Conservation (phyloP, 2,888 invertebrate species). For the Rhimphoctona megacephalus region DNA sequence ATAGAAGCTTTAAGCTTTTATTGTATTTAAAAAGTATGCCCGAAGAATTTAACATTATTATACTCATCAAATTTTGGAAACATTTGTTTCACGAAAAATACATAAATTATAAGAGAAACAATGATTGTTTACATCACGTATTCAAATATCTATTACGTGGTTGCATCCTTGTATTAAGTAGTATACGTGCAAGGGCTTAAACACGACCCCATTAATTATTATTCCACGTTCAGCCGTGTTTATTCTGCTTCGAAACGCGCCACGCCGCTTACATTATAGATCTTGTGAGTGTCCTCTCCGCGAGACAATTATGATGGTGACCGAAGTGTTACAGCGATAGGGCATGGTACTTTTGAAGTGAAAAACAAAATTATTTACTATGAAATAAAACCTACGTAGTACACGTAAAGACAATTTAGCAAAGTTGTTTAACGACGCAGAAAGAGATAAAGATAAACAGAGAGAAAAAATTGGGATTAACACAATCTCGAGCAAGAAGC, state of each 20-base stretch:
- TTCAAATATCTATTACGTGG: conserved; percentile 18
- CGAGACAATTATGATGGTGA: conserved; percentile 14
- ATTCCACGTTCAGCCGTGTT: conserved; percentile 66
- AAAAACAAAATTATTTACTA: not conserved
- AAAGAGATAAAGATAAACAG: not conserved
- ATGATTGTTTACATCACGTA: not conserved
- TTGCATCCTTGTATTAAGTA: conserved; percentile 15
- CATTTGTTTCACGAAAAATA: not conserved
- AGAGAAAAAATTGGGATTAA: not conserved
- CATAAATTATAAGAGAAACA: not conserved
- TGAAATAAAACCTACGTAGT: not conserved
- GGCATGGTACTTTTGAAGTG: not conserved
- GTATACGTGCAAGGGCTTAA: conserved; percentile 60
- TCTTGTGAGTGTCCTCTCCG: conserved; percentile 38
- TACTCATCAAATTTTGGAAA: not conserved
- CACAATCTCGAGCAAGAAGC: not conserved
- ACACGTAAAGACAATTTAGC: not conserved
- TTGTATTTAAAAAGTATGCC: not conserved
- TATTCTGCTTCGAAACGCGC: conserved; percentile 63
- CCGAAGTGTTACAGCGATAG: conserved; percentile 4
- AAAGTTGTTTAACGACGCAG: not conserved
- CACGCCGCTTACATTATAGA: conserved; percentile 59
- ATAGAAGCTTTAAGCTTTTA: not conserved
- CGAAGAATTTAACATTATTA: not conserved
- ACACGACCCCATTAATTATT: conserved; percentile 71